Base-by-base conservation (phyloP, 2,888 invertebrate species). In the Ormyrus nitidulus region DNA sequence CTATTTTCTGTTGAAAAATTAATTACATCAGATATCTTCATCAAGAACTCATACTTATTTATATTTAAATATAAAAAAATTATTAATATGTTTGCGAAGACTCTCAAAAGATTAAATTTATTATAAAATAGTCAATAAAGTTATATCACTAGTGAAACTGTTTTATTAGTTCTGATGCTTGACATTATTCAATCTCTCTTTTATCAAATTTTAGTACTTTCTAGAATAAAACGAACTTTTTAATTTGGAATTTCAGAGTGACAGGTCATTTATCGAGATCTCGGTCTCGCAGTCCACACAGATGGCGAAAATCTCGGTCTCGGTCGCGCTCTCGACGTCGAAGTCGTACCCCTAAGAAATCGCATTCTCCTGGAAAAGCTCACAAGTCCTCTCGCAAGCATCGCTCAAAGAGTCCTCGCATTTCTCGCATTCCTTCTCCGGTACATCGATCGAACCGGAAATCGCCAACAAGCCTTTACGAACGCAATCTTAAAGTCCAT, bases 271-370 rank as follows among this genome's bases (percentile, higher is more conserved):
- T 76, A 8, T 82, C 82, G 7, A 78, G 82, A 0, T 82, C 82
- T 0, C 78, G 82, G 0, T 82, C 82, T 7, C 80, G 82, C 44
- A 82, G 82, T 13, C 81, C 80, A 0, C 82, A 81, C 51, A 56
- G 81, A 5, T 82, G 82, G 82, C 76, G 82, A 46, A 82, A 82
- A 48, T 64, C 54, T 13, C 81, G 89, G 19, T 90, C 91, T 5
- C 87, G 90, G 82, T 94, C 94, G 0, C 92, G 93, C 80, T 94
- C 94, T 65, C 92, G 94, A 79, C 93, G 93, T 83, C 94, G 92
- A 6, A 87, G 91, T 82, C 87, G 89, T 11, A 91, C 92, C 0
- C 82, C 82, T n/a, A 82, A 79, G 44, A 79, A 77, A 8, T 81
- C 81, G 8, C 82, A 76, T 46, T 82, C 82, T 0, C 82, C 82